Base-by-base conservation (phyloP, 2,113 vertebrate genomes). In the Cettia cetti region DNA sequence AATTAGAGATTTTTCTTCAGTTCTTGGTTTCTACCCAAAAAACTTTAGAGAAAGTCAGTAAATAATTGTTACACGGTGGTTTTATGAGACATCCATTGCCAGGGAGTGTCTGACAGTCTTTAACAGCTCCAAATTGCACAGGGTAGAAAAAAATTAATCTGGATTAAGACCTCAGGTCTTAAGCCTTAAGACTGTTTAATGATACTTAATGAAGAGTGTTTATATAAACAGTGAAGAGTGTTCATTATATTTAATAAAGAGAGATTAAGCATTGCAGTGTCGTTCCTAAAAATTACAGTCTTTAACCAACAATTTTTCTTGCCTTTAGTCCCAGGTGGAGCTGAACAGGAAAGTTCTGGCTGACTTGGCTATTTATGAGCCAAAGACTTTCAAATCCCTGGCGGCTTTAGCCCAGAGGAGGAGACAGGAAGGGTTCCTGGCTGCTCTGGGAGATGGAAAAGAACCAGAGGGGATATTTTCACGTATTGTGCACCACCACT, bases 401-500 rank as follows among this genome's bases (percentile, higher is more conserved):
- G 98, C 99, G 4, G 98, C 98, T 35, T 94, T 99, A 83, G 98
- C 99, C 2, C 96, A 96, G 54, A 97, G 99, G 68, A 98, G 99
- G 79, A 97, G 98, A 35, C 97, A 99, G 8, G 99, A 99, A 92
- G 99, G 99, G 3, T 97, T 99, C 64, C 94, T 97, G 3, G 98
- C 98, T 2, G 99, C 98, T 3, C 90, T 99, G 83, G 99, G 99
- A 6, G 98, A 99, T 1, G 99, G 98, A 10, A 98, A 98, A 82
- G 99, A 99, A 40, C 99, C 99, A 0, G 94, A 98, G 20, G 99
- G 99, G 15, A 95, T 99, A 40, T 99, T 99, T 90, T 99, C 99
- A 12, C 98, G 99, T 4, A 93, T 99, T 13, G 98, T 98, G 4
- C 97, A 98, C 28, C 97, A 98, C 19, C 96, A 97, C 50, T 97